A percentile compares a stretch with the other conserved stretches of the same genome.
These are phyloP conservation scores for Musca vetustissima DNA, from an alignment of 1,140 invertebrate species.

Conservation along the genomic window DNA sequence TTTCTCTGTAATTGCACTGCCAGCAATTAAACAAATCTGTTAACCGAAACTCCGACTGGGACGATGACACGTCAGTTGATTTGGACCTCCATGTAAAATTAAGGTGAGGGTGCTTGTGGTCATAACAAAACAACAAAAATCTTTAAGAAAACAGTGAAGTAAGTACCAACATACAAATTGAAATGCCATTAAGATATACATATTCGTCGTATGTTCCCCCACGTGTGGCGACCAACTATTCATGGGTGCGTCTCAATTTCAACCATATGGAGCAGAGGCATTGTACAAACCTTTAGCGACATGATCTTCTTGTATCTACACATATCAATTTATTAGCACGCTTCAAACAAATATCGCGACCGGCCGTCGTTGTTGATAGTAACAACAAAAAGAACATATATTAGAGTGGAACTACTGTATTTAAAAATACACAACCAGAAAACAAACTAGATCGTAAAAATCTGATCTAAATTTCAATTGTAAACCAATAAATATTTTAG, in stretches of 20 bases:
- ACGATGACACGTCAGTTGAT: slow-evolving; percentile 16
- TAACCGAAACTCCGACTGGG: background rate
- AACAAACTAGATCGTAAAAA: too few relatives aligned
- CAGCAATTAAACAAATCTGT: slow-evolving; percentile 14
- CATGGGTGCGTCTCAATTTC: too few relatives aligned
- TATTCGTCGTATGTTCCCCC: background rate
- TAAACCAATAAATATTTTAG: too few relatives aligned
- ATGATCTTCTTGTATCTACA: background rate
- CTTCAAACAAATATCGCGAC: background rate
- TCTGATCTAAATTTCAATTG: too few relatives aligned
- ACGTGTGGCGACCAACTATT: too few relatives aligned
- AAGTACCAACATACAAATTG: background rate
- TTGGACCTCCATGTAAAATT: slow-evolving; percentile 19
- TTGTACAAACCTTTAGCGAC: too few relatives aligned
- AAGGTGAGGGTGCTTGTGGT: slow-evolving; percentile 6
- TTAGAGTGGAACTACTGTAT: too few relatives aligned
- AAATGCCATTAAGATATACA: slow-evolving; percentile 11
- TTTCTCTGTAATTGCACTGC: background rate
- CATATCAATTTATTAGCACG: slow-evolving; percentile 16
- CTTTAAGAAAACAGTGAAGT: background rate
- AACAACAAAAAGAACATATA: too few relatives aligned
- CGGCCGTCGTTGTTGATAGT: too few relatives aligned
- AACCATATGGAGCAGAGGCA: too few relatives aligned
- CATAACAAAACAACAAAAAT: background rate
- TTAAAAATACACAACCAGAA: too few relatives aligned